phyloP scores from a whole-genome alignment of 2,113 vertebrate species.

The Clarias magur region DNA sequence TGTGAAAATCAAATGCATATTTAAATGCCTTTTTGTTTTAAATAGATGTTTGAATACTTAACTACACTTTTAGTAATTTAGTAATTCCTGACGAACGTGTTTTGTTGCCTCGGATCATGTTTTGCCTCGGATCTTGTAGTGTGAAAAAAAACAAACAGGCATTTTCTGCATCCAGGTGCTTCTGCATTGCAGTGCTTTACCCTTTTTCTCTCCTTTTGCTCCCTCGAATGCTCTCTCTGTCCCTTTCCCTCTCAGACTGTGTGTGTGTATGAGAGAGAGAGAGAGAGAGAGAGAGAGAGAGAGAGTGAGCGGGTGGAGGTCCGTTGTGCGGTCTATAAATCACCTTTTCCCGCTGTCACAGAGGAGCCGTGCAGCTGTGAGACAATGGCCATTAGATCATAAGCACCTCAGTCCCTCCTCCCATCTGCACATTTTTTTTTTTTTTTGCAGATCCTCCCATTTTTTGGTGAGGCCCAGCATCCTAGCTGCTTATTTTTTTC shows the following conservation, averaged over 20 bases:
- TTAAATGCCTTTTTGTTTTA: not conserved
- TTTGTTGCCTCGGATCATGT: not conserved
- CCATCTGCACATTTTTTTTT: constrained; percentile 57
- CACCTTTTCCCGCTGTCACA: constrained; percentile 66
- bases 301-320: constrained; percentile 48
- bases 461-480: not conserved
- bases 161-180: constrained; percentile 38
- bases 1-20: not conserved
- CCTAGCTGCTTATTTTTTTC: not conserved
- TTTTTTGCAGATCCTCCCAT: constrained; percentile 11
- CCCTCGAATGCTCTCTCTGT: constrained; percentile 13
- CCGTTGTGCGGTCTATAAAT: constrained; percentile 71
- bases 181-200: constrained; percentile 49
- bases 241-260: constrained; percentile 9
- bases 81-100: not conserved
- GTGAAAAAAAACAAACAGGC: not conserved
- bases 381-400: constrained; percentile 76
- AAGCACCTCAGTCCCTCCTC: constrained; percentile 61
- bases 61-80: not conserved
- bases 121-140: not conserved
- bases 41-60: not conserved
- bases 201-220: constrained; percentile 29
- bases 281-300: constrained; percentile 21
- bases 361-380: constrained; percentile 65
- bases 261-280: constrained; percentile 49